Percentiles rank a stretch among this genome's conserved stretches.
These are phyloP conservation scores for Cephus sareptanus DNA, from an alignment of 2,888 invertebrate species.

Conservation along the genomic window DNA sequence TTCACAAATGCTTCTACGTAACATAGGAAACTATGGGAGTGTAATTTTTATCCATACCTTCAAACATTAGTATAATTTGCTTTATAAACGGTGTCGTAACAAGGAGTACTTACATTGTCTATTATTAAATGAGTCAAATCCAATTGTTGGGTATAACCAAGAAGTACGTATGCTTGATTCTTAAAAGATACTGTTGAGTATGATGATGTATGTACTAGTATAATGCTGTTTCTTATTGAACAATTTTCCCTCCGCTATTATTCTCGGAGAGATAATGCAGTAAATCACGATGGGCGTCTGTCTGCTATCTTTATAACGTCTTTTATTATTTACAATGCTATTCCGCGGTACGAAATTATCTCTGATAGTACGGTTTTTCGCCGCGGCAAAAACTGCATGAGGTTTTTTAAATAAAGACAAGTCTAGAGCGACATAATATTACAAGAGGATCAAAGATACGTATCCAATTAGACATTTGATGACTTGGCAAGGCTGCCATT, in stretches of 20 bases:
- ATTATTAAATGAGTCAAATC: not conserved
- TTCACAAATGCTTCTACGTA: not conserved
- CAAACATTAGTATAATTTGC: not conserved
- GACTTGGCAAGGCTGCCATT: not conserved
- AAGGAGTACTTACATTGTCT: not conserved
- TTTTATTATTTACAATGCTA: not conserved
- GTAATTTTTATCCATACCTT: not conserved
- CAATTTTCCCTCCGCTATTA: not conserved
- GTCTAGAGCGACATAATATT: not conserved
- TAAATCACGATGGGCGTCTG: not conserved
- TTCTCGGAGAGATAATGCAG: not conserved
- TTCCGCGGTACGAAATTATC: not conserved
- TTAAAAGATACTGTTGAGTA: not conserved
- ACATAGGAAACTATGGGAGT: not conserved
- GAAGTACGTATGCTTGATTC: not conserved
- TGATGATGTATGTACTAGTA: not conserved
- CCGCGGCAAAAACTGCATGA: not conserved
- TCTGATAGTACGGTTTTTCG: not conserved
- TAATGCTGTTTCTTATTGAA: not conserved
- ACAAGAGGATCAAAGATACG: not conserved
- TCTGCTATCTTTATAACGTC: not conserved
- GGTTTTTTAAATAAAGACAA: not conserved
- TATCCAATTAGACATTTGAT: not conserved
- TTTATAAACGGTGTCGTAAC: not conserved
- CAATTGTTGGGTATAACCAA: not conserved